Evolutionary conservation across 53 echinoderm and acorn worm species (phyloP), one percentile per base, ranked within the genome.

Genomic region (Holothuria scabra): DNA sequence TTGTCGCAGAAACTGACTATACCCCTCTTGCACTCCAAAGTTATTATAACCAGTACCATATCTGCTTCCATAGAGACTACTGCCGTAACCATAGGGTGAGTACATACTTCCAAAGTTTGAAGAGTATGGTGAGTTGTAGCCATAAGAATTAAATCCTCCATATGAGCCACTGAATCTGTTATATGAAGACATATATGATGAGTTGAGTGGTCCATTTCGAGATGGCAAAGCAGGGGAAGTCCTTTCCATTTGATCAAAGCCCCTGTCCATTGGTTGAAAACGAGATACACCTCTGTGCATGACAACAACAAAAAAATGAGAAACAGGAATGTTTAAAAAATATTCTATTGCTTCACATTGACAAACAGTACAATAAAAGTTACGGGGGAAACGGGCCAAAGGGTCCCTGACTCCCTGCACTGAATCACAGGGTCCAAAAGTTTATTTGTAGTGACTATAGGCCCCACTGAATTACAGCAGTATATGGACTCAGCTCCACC

Each of bases 1-100:
- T 65, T 88, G 93, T 48, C 88, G 94, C 8, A 97, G 71, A 63
- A 94, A 97, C 33, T 87, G 92, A 56, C 92, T 97, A 85, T 69
- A 91, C 11, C 85, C 83, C 23, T 68, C 49, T 23, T 66, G 68
- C 32, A 60, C 69, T 3, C 76, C 76, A 52, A 30, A 46, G 25
- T 79, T 41, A 9, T 85, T 79, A 8, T 67, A 81, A 10, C 65
- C 88, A 66, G 86, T 65, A 31, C 91, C 84, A 56, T 46, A 69
- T 24, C 84, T 12, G 33, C 83, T 67, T 3, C 88, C 85, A 22
- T 84, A 85, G 70, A 87, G 85, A 16, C 92, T 90, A 33, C 83
- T 76, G 29, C 83, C 62, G 25, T 83, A 81, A 19, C 91, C 86
- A 44, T 86, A 86, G 28, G 68, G 75, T 19, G 82, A 81, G 28